phyloP scores from a whole-genome alignment of 1,140 invertebrate genomes.

The Ceratosolen fusciceps region DNA sequence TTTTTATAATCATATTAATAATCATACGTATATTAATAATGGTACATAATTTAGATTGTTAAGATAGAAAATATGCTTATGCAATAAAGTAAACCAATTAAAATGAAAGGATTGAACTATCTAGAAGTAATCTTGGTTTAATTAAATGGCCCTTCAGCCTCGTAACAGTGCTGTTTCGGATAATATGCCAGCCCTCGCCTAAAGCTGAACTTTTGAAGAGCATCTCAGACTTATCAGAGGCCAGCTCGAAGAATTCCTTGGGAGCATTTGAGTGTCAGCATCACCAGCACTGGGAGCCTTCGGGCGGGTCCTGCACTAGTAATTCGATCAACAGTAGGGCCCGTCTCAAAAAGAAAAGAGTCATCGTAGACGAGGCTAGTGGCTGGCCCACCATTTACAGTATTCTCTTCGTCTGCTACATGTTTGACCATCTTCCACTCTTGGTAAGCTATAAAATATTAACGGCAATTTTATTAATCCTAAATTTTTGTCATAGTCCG shows the following conservation, averaged over 20 bases:
- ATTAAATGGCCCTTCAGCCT: constrained; percentile 53
- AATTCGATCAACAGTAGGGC: constrained; percentile 67
- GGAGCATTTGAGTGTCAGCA: constrained; percentile 64
- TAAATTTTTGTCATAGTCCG: not conserved
- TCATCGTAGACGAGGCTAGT: constrained; percentile 56
- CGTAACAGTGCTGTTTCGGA: constrained; percentile 55
- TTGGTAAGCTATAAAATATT: constrained; percentile 64
- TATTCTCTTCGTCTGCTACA: constrained; percentile 69
- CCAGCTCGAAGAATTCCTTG: constrained; percentile 66
- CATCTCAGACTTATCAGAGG: constrained; percentile 65
- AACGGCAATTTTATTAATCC: not conserved
- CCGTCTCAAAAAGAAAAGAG: constrained; percentile 57
- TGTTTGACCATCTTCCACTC: constrained; percentile 71
- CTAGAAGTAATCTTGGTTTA: too few species aligned
- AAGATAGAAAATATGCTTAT: too few species aligned
- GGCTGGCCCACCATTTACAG: constrained; percentile 69
- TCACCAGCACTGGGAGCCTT: constrained; percentile 64
- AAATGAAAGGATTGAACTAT: too few species aligned
- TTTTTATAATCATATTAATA: too few species aligned
- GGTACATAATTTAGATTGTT: too few species aligned
- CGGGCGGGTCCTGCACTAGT: constrained; percentile 65
- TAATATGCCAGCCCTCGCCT: constrained; percentile 59
- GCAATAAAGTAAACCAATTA: too few species aligned
- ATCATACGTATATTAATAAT: too few species aligned
- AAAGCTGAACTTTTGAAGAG: constrained; percentile 65